A percentile compares a stretch with the other conserved stretches of the same genome.
Evolutionary conservation across 2,797 vertebrate species (phyloP).

Genomic region (Lerista edwardsae): DNA sequence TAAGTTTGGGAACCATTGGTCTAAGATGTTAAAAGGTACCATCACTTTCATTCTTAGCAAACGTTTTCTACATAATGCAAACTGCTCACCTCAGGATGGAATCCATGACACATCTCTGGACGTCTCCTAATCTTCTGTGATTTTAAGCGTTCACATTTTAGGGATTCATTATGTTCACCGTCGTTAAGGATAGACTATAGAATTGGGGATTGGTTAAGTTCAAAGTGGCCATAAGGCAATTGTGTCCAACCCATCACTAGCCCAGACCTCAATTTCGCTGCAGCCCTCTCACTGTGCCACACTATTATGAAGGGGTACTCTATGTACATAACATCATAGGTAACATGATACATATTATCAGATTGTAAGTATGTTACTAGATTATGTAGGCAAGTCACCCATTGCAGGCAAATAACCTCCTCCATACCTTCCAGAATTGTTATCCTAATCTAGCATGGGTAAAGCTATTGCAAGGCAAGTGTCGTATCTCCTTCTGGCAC

Average conservation of each 20-base stretch:
- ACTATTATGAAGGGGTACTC: background rate
- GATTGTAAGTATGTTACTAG: too few species aligned
- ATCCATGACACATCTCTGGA: slow-evolving; percentile 95
- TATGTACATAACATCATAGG: too few species aligned
- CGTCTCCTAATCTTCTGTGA: slow-evolving; percentile 95
- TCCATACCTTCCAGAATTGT: background rate
- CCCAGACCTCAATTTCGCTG: too few species aligned
- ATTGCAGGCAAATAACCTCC: background rate
- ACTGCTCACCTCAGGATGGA: slow-evolving; percentile 90
- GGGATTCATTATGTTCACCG: slow-evolving; percentile 95
- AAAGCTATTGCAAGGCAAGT: background rate
- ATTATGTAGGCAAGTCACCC: background rate
- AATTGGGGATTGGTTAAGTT: background rate
- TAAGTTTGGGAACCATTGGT: too few species aligned
- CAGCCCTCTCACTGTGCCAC: background rate
- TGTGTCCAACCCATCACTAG: background rate
- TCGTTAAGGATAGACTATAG: slow-evolving; percentile 78
- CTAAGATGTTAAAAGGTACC: too few species aligned
- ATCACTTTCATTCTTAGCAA: background rate
- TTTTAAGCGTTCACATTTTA: slow-evolving; percentile 96
- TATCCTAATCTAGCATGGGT: background rate
- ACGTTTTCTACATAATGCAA: background rate
- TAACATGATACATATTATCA: too few species aligned
- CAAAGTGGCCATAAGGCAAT: background rate
- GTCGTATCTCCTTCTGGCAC: background rate